phyloP scores from a whole-genome alignment of 2,888 invertebrate species.

The Rutpela maculata region DNA sequence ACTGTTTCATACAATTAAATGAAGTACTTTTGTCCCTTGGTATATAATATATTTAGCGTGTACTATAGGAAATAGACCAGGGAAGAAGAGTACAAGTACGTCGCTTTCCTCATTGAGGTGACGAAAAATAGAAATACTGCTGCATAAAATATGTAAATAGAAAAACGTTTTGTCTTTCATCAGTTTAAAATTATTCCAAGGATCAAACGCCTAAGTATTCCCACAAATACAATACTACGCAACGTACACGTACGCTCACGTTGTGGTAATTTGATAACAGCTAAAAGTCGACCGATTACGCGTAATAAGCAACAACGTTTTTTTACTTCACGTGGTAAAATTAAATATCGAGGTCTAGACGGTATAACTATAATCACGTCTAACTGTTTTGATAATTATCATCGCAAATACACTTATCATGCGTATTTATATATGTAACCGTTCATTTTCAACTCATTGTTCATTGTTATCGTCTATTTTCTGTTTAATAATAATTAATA shows the following conservation, averaged over 20 bases:
- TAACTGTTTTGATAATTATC: neutral
- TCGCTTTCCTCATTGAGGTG: neutral
- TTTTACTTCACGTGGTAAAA: neutral
- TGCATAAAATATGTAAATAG: neutral
- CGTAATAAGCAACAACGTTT: neutral
- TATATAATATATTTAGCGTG: too few species aligned
- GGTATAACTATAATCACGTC: neutral
- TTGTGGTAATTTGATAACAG: neutral
- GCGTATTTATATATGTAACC: neutral
- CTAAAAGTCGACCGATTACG: neutral
- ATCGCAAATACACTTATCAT: neutral
- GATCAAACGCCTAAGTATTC: neutral
- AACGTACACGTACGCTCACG: neutral
- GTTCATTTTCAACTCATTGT: neutral
- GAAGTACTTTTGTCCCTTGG: too few species aligned
- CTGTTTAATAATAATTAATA: neutral
- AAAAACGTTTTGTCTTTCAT: neutral
- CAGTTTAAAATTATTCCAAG: neutral
- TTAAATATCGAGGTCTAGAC: neutral
- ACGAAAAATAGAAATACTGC: neutral
- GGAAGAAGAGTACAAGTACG: too few species aligned
- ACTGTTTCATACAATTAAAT: too few species aligned
- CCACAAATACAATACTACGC: neutral
- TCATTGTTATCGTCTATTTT: slow-evolving; percentile 3
- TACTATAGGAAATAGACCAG: too few species aligned